phyloP scores from a whole-genome alignment of 2,888 invertebrate species.

The Catocala sponsa region DNA sequence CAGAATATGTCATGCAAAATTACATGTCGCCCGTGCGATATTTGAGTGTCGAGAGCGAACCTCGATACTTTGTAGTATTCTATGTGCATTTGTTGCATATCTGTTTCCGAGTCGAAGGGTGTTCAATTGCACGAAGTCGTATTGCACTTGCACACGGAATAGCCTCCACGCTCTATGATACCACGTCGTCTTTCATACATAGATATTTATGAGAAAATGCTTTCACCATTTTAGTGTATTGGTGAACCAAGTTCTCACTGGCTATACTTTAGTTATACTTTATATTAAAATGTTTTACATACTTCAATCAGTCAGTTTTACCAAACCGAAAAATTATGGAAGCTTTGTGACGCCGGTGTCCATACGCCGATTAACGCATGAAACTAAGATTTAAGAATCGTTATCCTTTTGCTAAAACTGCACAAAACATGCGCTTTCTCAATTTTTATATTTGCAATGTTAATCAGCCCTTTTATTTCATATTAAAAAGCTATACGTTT shows the following conservation, averaged over 20 bases:
- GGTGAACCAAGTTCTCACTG: background rate
- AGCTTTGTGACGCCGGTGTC: too few species aligned
- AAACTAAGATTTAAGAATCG: too few species aligned
- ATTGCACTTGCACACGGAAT: conserved; percentile 58
- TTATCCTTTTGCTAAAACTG: too few species aligned
- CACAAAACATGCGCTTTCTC: too few species aligned
- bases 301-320: too few species aligned
- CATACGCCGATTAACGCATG: too few species aligned
- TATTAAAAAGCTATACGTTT: too few species aligned
- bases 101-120: conserved; percentile 80
- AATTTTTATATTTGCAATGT: too few species aligned
- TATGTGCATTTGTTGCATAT: conserved; percentile 69
- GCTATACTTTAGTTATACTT: too few species aligned
- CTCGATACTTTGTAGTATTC: conserved; percentile 13
- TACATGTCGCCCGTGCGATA: conserved; percentile 1
- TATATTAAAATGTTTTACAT: too few species aligned
- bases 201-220: conserved; percentile 30
- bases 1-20: conserved; percentile 1
- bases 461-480: too few species aligned
- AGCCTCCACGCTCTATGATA: conserved; percentile 37
- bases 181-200: conserved; percentile 14
- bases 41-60: conserved; percentile 5
- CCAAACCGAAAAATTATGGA: too few species aligned
- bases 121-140: conserved; percentile 79
- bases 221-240: conserved; percentile 28